These are phyloP conservation scores for Xylocampa areola DNA, from an alignment of 2,888 invertebrate species.

Conservation along the genomic window DNA sequence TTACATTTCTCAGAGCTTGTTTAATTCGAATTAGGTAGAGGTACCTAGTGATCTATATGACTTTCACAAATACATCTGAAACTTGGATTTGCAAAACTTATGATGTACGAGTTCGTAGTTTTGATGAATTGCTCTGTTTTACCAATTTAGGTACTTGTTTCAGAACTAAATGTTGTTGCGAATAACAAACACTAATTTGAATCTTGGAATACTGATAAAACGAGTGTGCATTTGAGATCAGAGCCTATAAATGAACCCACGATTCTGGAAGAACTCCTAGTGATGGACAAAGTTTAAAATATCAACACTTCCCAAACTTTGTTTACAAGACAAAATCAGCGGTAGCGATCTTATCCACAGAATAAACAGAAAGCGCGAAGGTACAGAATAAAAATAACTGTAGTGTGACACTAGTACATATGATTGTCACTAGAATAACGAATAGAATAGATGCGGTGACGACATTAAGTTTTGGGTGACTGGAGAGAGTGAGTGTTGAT, in stretches of 20 bases:
- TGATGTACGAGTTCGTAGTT: constrained; percentile 9
- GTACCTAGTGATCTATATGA: constrained; percentile 12
- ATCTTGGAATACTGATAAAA: neutral
- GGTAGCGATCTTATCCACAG: constrained; percentile 35
- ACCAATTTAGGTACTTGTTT: constrained; percentile 7
- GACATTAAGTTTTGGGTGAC: too few relatives aligned
- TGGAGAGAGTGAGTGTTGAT: too few relatives aligned
- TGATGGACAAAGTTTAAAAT: too few relatives aligned
- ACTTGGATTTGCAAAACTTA: constrained; percentile 26
- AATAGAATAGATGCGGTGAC: constrained; percentile 18
- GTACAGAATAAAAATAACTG: constrained; percentile 60
- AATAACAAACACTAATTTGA: constrained; percentile 1
- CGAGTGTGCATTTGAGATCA: too few relatives aligned
- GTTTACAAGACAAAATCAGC: constrained; percentile 54
- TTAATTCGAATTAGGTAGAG: constrained; percentile 13
- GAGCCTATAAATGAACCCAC: too few relatives aligned
- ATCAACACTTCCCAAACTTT: constrained; percentile 7
- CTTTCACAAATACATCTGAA: constrained; percentile 21
- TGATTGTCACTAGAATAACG: constrained; percentile 47
- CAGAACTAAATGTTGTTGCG: constrained; percentile 1
- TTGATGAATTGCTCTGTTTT: constrained; percentile 10
- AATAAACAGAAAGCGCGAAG: constrained; percentile 52
- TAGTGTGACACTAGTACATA: constrained; percentile 51
- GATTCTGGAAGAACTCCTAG: too few relatives aligned
- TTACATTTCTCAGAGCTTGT: constrained; percentile 16